Base-by-base conservation (phyloP, 1,140 invertebrate genomes). In the Solenopsis fugax region DNA sequence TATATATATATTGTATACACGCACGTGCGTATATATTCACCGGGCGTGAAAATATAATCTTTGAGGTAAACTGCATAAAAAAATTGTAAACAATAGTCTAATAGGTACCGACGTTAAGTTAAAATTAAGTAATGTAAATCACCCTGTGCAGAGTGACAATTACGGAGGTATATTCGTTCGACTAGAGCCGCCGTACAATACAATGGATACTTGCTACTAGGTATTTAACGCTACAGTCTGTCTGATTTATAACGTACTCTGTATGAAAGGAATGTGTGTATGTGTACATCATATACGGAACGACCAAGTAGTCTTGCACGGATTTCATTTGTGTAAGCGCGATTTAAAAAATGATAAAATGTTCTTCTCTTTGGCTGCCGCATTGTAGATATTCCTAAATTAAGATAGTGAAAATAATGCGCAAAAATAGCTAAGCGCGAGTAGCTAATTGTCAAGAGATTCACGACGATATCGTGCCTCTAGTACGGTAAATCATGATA, bases 21-120 rank as follows among this genome's bases (percentile, higher is more conserved):
- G n/a, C 62, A 21, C 29, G 16, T 24, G 45, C 9, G 29, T 54
- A 13, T 54, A 85, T 56, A 62, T 71, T 34, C 76, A 88, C 72
- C 86, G 82, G 29, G 64, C 37, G 58, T 58, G 88, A 88, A 72
- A 73, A 90, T 85, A 91, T 84, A 91, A 90, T 88, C 82, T 87
- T 85, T 93, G 92, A 94, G 93, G 92, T 93, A 93, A 93, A 92
- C 80, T 82, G 92, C 37, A 18, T 90, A 91, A 92, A 69, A 50
- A 69, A 69, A 48, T 45, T 90, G 86, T 93, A 93, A 92, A 91
- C 91, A 91, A 93, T 91, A 91, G 88, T 90, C 91, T 93, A 93
- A 81, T 94, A 94, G 94, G 93, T 95, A 95, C 93, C 93, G 91
- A 85, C 85, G 89, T 94, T 94, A 95, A 94, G 94, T 94, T 94